Percentiles rank a stretch among this genome's conserved stretches.
These are phyloP conservation scores for Eurois occulta DNA, from an alignment of 2,888 invertebrate genomes.

Conservation along the genomic window DNA sequence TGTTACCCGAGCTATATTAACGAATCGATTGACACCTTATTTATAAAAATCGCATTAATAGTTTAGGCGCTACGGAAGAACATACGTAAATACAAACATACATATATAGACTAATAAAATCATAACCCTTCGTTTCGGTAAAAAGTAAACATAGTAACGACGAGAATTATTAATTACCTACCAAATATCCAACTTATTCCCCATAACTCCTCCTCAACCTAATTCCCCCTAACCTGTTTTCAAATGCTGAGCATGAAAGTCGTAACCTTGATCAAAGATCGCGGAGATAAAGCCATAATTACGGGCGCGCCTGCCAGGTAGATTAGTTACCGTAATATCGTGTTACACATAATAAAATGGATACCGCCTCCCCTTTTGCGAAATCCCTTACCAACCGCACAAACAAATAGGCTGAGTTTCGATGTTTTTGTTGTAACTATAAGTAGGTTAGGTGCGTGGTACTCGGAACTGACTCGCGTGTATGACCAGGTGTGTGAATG, in stretches of 20 bases:
- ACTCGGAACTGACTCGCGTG: background rate
- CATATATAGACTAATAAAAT: no score
- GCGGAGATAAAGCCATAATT: conserved; percentile 54
- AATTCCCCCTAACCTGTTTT: conserved; percentile 18
- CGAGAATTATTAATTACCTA: background rate
- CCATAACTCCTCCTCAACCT: background rate
- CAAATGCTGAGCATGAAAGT: conserved; percentile 35
- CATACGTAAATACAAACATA: no score
- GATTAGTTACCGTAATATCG: conserved; percentile 50
- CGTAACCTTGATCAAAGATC: conserved; percentile 55
- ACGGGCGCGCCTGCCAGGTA: conserved; percentile 27
- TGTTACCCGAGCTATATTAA: no score
- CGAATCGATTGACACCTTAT: no score
- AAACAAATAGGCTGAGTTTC: conserved; percentile 21
- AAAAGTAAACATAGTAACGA: background rate
- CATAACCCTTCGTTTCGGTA: no score
- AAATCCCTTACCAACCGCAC: conserved; percentile 15
- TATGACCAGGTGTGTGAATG: no score
- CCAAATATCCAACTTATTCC: background rate
- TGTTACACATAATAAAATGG: conserved; percentile 50
- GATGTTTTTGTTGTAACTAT: background rate
- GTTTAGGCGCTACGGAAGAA: no score
- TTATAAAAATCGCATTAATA: no score
- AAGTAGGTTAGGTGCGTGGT: background rate
- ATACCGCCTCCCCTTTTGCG: conserved; percentile 15